phyloP scores from a whole-genome alignment of 2,113 vertebrate species.

The Paracanthobrama guichenoti region DNA sequence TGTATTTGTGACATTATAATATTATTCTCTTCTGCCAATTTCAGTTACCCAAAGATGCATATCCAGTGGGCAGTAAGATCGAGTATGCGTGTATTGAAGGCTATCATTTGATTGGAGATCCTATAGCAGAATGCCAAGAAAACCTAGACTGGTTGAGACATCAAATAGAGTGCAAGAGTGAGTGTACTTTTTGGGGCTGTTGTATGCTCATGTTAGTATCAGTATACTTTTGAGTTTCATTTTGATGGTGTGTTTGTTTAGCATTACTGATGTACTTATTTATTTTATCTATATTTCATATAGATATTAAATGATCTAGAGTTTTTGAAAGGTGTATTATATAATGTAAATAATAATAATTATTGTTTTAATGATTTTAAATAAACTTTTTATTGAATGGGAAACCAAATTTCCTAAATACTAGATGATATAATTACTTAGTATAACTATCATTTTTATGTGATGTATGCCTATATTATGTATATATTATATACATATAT shows the following conservation, averaged over 20 bases:
- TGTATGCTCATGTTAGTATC: neutral
- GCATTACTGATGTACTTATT: no score
- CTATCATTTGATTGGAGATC: conserved; percentile 77
- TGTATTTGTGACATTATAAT: neutral
- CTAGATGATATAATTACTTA: neutral
- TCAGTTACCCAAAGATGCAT: conserved; percentile 71
- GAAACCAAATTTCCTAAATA: neutral
- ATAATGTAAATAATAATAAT: no score
- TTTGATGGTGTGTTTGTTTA: no score
- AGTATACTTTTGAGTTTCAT: neutral
- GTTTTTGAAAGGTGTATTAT: neutral
- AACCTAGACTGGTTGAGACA: conserved; percentile 76
- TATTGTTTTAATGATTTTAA: neutral
- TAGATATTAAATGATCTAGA: neutral
- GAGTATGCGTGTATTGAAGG: conserved; percentile 82
- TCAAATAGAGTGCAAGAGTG: conserved; percentile 80
- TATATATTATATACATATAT: no score
- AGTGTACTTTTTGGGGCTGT: conserved; percentile 50
- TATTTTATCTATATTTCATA: no score
- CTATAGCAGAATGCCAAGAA: conserved; percentile 78
- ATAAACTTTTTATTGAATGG: neutral
- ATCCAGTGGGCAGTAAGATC: conserved; percentile 79
- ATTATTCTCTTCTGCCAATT: neutral
- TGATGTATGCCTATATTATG: neutral
- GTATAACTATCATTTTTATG: neutral